Evolutionary conservation across 2,113 vertebrate species (phyloP), one percentile per base, ranked within the genome.

Genomic region (Notarius quadriscutis): DNA sequence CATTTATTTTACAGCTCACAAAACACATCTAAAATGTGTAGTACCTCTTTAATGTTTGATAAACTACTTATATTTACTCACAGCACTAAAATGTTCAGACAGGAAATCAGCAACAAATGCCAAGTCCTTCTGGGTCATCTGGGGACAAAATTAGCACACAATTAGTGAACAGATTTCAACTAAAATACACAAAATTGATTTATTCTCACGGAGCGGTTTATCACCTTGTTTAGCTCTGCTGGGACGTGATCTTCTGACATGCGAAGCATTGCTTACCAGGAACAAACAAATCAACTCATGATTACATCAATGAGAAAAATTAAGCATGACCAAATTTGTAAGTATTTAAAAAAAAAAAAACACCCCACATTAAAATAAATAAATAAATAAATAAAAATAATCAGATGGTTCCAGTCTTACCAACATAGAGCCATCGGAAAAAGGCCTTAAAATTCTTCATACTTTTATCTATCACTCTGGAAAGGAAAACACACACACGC

Each of bases 381-480:
- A 34, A 34, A 25, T 25, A 50, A 10, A 75, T n/a, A n/a, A n/a
- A n/a, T n/a, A 75, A 5, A 6, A 50, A 27, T 1, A 7, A 9
- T 0, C 1, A 1, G 55, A 80, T 4, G 1, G 53, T 79, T 8
- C 15, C 51, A 57, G 50, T 11, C 97, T 97, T 96, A 99, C 98
- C 98, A 58, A 99, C 98, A 92, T 99, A 99, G 0, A 99, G 93
- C 98, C 98, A 99, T 58, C 98, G 96, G 89, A 99, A 99, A 95
- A 99, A 99, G 0, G 98, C 98, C 92, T 99, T 99, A 93, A 99
- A 99, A 95, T 99, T 99, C 94, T 99, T 99, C 97, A 99, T 99
- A 65, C 98, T 99, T 85, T 97, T 99, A 93, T 99, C 98, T 27
- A 99, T 99, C 90, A 99, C 98, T 94, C 98, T 99, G 90, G 65